A percentile compares a stretch with the other conserved stretches of the same genome.
phyloP scores from a whole-genome alignment of 35 echinoderm and acorn worm species.

The Ophiothrix spiculata region DNA sequence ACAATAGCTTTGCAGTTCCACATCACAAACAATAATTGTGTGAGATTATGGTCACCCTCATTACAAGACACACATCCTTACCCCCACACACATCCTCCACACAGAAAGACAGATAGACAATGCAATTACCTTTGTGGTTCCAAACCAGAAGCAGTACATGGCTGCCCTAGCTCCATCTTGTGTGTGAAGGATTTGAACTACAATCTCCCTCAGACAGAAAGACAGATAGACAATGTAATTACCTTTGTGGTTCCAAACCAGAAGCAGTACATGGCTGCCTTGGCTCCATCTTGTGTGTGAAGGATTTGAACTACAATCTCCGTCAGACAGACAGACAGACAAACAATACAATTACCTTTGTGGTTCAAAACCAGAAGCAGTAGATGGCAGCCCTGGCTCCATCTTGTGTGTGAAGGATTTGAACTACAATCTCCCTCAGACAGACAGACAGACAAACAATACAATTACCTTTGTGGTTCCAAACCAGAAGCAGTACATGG shows the following conservation, averaged over 20 bases:
- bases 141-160: constrained; percentile 90
- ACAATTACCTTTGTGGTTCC: too few species aligned
- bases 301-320: constrained; percentile 82
- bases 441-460: constrained; percentile 50
- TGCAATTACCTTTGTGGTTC: constrained; percentile 95
- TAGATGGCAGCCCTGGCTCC: constrained; percentile 85
- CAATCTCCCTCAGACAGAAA: too few species aligned
- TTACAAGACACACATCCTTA: too few species aligned
- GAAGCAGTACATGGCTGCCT: constrained; percentile 85
- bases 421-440: constrained; percentile 77
- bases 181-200: constrained; percentile 92
- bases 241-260: constrained; percentile 96
- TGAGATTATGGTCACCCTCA: too few species aligned
- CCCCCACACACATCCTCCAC: too few species aligned
- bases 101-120: too few species aligned
- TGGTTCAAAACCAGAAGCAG: constrained; percentile 75
- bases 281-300: constrained; percentile 86
- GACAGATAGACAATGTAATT: too few species aligned
- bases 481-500: too few species aligned
- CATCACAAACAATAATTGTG: too few species aligned
- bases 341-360: too few species aligned
- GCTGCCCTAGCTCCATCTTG: constrained; percentile 84
- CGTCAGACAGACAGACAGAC: too few species aligned
- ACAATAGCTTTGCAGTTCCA: too few species aligned
- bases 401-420: constrained; percentile 93